A percentile compares a stretch with the other conserved stretches of the same genome.
phyloP scores from a whole-genome alignment of 2,113 vertebrate species.

The Xiphophorus couchianus region DNA sequence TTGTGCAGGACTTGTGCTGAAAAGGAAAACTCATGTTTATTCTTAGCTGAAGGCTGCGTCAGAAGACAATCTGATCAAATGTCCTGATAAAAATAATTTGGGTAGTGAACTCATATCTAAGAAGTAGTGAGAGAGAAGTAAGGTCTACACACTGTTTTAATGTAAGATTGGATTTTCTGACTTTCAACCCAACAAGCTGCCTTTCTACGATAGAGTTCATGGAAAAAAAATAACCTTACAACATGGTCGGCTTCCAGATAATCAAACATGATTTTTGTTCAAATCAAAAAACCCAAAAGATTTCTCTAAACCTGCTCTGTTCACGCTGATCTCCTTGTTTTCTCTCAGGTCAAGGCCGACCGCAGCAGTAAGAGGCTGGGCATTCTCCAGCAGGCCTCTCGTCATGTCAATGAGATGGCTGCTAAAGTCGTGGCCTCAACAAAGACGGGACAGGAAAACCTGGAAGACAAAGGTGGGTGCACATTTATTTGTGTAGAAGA shows the following conservation, averaged over 20 bases:
- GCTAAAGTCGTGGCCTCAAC: constrained; percentile 94
- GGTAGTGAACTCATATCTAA: too few relatives aligned
- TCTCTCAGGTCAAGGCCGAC: constrained; percentile 89
- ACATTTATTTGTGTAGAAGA: not conserved
- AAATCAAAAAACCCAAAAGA: not conserved
- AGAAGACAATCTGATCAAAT: too few relatives aligned
- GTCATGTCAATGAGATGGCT: constrained; percentile 91
- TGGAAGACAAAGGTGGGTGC: constrained; percentile 87
- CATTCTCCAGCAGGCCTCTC: constrained; percentile 91
- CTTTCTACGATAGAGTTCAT: too few relatives aligned
- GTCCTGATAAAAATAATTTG: too few relatives aligned
- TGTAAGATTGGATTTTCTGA: too few relatives aligned
- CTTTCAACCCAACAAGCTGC: too few relatives aligned
- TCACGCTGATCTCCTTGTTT: not conserved
- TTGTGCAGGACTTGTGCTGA: too few relatives aligned
- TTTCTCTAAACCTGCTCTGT: not conserved
- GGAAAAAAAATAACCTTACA: too few relatives aligned
- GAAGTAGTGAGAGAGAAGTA: too few relatives aligned
- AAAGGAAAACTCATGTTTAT: too few relatives aligned
- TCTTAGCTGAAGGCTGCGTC: too few relatives aligned
- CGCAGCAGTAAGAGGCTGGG: constrained; percentile 86
- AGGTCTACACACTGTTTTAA: too few relatives aligned
- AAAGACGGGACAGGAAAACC: constrained; percentile 90
- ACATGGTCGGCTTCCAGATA: not conserved
- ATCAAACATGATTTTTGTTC: not conserved